Conservation (phyloP, 2,888 invertebrate genomes). For the Drosophila paucipuncta region DNA sequence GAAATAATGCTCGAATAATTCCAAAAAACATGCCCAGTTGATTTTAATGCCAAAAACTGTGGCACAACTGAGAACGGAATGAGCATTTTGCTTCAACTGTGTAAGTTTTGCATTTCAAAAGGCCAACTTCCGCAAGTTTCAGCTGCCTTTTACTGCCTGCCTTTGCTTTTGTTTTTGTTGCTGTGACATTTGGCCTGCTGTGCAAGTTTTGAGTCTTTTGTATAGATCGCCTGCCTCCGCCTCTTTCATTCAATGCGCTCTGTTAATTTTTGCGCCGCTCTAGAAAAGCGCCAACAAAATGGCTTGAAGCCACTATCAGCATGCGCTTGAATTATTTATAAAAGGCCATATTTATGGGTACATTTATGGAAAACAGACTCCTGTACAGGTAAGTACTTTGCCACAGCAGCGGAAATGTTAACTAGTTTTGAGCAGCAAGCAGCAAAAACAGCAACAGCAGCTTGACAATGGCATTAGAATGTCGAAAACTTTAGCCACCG, state of each 20-base stretch:
- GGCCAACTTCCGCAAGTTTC: constrained; percentile 65
- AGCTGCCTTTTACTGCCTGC: constrained; percentile 24
- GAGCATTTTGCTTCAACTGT: constrained; percentile 8
- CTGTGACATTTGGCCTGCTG: constrained; percentile 67
- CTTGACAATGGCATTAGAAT: constrained; percentile 81
- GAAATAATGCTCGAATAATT: constrained; percentile 79
- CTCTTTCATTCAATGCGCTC: constrained; percentile 71
- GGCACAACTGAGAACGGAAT: constrained; percentile 16
- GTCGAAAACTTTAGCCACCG: constrained; percentile 71
- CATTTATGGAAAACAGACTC: constrained; percentile 32
- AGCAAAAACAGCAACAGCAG: constrained; percentile 63
- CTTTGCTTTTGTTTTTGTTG: constrained; percentile 19
- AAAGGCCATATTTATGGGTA: constrained; percentile 75
- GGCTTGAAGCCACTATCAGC: constrained; percentile 71
- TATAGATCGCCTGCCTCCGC: constrained; percentile 21
- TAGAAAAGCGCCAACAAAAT: constrained; percentile 51
- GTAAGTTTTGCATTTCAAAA: constrained; percentile 69
- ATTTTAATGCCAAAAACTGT: constrained; percentile 60
- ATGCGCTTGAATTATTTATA: constrained; percentile 79
- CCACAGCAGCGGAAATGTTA: constrained; percentile 72
- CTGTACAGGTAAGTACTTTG: constrained; percentile 46
- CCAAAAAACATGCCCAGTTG: constrained; percentile 64
- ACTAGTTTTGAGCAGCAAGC: constrained; percentile 59
- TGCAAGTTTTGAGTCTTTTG: constrained; percentile 54
- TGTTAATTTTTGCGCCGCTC: constrained; percentile 75